Conservation (phyloP, 2,888 invertebrate species). For the Eupithecia exiguata region DNA sequence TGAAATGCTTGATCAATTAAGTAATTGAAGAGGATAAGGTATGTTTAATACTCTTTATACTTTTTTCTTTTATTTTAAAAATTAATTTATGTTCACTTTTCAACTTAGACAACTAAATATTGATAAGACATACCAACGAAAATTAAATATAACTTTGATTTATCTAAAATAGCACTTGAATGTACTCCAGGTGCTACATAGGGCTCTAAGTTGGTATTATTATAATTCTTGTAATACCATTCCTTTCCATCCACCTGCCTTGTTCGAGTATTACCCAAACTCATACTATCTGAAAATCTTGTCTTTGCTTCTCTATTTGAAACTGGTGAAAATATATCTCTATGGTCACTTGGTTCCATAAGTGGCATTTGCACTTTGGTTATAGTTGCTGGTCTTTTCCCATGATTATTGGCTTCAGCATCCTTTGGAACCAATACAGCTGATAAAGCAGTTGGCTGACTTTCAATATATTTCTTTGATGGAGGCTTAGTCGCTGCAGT, state of each 20-base stretch:
- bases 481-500: slow-evolving; percentile 62
- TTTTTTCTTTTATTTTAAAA: slow-evolving; percentile 13
- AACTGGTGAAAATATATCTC: slow-evolving; percentile 68
- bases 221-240: slow-evolving; percentile 95
- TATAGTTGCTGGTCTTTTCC: slow-evolving; percentile 73
- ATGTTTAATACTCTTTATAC: slow-evolving; percentile 9
- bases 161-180: slow-evolving; percentile 32
- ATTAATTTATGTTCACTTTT: background rate
- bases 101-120: slow-evolving; percentile 20
- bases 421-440: slow-evolving; percentile 85
- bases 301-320: slow-evolving; percentile 75
- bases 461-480: slow-evolving; percentile 63
- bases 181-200: slow-evolving; percentile 76
- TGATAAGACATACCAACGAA: slow-evolving; percentile 20
- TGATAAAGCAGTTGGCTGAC: slow-evolving; percentile 82
- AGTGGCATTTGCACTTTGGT: slow-evolving; percentile 76
- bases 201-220: slow-evolving; percentile 83
- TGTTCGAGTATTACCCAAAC: slow-evolving; percentile 73
- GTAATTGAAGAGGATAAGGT: slow-evolving; percentile 1
- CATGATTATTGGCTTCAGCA: slow-evolving; percentile 68
- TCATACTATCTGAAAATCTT: slow-evolving; percentile 68
- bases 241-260: slow-evolving; percentile 84
- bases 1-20: background rate
- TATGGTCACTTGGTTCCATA: slow-evolving; percentile 63
- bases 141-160: slow-evolving; percentile 23